Evolutionary conservation across 2,888 invertebrate species (phyloP).

Genomic region (Marasmarcha lunaedactyla): DNA sequence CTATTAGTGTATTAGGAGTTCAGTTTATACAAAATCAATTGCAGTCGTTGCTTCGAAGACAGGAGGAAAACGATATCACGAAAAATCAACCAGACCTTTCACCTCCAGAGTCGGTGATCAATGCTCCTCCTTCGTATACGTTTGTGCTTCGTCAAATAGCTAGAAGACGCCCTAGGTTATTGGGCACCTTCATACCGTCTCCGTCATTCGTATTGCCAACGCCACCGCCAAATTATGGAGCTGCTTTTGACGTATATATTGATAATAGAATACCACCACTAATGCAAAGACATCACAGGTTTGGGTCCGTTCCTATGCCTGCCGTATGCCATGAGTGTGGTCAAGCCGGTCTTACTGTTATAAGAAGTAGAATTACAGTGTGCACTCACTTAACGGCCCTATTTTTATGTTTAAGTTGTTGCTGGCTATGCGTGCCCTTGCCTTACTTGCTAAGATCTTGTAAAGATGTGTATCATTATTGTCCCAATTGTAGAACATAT

Average conservation of each 20-base stretch:
- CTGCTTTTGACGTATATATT: constrained; percentile 54
- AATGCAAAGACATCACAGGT: constrained; percentile 29
- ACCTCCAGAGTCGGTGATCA: constrained; percentile 44
- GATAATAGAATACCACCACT: constrained; percentile 34
- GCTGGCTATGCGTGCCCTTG: constrained; percentile 55
- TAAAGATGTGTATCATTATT: constrained; percentile 59
- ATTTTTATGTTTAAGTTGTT: constrained; percentile 45
- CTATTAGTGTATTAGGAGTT: too few relatives aligned
- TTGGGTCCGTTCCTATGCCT: constrained; percentile 43
- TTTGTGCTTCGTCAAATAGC: constrained; percentile 53
- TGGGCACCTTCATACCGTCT: constrained; percentile 57
- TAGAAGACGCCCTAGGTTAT: constrained; percentile 40
- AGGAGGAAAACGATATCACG: too few relatives aligned
- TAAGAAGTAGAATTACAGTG: constrained; percentile 39
- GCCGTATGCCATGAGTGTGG: constrained; percentile 52
- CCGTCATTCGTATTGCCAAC: constrained; percentile 52
- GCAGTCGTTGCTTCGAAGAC: too few relatives aligned
- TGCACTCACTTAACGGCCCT: constrained; percentile 55
- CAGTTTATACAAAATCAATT: too few relatives aligned
- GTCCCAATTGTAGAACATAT: constrained; percentile 46
- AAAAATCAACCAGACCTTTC: constrained; percentile 17
- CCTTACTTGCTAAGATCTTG: constrained; percentile 55
- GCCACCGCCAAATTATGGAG: constrained; percentile 53
- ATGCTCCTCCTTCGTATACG: constrained; percentile 56
- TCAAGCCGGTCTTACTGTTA: constrained; percentile 39